Base-by-base conservation (phyloP, 2,888 invertebrate genomes). In the Seira musarum region DNA sequence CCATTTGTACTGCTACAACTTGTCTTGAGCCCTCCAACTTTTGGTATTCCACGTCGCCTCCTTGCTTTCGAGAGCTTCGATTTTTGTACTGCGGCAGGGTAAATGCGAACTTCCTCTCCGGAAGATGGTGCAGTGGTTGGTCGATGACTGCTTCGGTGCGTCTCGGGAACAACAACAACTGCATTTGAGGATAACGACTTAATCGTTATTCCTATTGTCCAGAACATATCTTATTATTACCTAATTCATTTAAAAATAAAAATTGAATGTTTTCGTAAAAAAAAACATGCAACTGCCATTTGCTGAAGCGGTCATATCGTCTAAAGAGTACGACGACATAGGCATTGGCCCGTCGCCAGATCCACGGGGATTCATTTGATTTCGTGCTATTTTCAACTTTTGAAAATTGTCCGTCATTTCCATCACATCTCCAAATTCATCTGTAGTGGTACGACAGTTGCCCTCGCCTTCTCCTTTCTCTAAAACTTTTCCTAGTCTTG, bases 401-500 rank as follows among this genome's bases (percentile, higher is more conserved):
- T 78, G 78, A 46, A 46, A 78, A n/a, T 53, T 57, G 2, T 78
- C 71, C 1, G 53, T 46, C 22, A 78, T 19, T 49, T 78, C 78
- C 60, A 66, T 65, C 2, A 65, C 22, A 46, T 77, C 77, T 15
- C 74, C 74, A 40, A n/a, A 35, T 15, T 74, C 67, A 35, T 67
- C 67, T 0, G 61, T 74, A 8, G 40, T 40, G 6, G 40, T 40
- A 13, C 6, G 40, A 6, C n/a, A n/a, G n/a, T n/a, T n/a, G n/a
- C n/a, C n/a, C n/a, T 8, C 6, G 13, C 40, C 40, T 40, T 40
- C 40, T 40, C 6, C 40, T 8, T 40, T 13, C 40, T 40, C 40
- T 8, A 13, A 13, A 40, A 40, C 13, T 40, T 40, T 40, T 40
- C 22, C 93, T 92, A 0, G 94, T 94, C 89, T 94, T 6, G 68